These are phyloP conservation scores for Augiades crinisus DNA, from an alignment of 2,888 invertebrate genomes.

Conservation along the genomic window DNA sequence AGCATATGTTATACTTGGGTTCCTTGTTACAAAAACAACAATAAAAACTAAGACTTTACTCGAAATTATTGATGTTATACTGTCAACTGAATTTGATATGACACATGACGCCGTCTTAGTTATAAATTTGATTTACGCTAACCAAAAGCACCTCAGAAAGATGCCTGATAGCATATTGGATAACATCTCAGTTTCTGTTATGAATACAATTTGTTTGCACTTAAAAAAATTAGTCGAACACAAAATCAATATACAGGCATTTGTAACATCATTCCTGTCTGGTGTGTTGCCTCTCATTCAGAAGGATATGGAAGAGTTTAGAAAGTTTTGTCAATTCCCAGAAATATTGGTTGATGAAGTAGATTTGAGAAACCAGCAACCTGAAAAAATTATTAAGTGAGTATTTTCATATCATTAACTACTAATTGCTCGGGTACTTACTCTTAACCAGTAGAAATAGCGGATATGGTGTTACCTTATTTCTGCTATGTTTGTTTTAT, in stretches of 20 bases:
- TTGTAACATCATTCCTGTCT: conserved; percentile 80
- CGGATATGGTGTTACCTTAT: no score
- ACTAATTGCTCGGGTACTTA: no score
- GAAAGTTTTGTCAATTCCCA: conserved; percentile 76
- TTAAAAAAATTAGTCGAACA: conserved; percentile 78
- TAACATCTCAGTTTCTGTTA: conserved; percentile 62
- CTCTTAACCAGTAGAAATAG: no score
- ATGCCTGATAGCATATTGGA: conserved; percentile 78
- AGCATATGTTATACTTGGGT: conserved; percentile 87
- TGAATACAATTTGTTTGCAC: conserved; percentile 58
- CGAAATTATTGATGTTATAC: conserved; percentile 77
- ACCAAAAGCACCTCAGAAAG: conserved; percentile 74
- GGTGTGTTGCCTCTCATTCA: conserved; percentile 76
- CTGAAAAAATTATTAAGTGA: conserved; percentile 81
- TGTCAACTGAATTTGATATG: conserved; percentile 60
- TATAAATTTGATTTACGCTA: conserved; percentile 86
- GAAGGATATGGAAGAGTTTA: conserved; percentile 65
- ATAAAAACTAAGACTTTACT: conserved; percentile 83
- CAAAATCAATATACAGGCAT: conserved; percentile 79
- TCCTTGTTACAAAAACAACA: conserved; percentile 83
- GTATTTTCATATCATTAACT: no score
- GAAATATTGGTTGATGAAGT: conserved; percentile 82
- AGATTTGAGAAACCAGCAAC: conserved; percentile 78
- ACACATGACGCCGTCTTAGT: conserved; percentile 83
- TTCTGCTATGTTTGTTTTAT: no score